Conservation (phyloP, 2,113 vertebrate species). For the Psilopogon haemacephalus region DNA sequence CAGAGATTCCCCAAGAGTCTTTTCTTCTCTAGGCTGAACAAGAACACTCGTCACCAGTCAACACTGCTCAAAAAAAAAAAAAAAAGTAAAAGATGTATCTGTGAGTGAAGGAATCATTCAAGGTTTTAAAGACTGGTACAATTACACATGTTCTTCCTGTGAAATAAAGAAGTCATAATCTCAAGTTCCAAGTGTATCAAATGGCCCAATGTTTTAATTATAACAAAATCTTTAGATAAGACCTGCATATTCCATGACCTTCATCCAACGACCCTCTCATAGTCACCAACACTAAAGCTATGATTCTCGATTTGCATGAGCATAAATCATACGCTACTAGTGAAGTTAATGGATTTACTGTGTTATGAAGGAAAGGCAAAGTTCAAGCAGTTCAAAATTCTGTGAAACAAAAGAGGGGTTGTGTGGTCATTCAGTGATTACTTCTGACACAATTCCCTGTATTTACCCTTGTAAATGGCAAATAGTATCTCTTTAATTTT, state of each 20-base stretch:
- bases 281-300: not conserved
- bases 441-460: not conserved
- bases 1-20: too few species aligned
- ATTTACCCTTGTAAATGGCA: slow-evolving; percentile 35
- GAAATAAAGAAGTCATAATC: not conserved
- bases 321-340: not conserved
- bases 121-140: not conserved
- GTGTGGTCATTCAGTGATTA: not conserved
- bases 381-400: not conserved
- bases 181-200: not conserved
- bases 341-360: not conserved
- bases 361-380: not conserved
- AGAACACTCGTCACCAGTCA: not conserved
- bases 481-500: slow-evolving; percentile 46
- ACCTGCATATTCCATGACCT: not conserved
- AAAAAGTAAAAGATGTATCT: not conserved
- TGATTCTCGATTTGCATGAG: rapidly evolving
- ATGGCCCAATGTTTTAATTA: not conserved
- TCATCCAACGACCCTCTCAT: not conserved
- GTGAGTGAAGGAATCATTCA: not conserved
- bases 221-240: not conserved
- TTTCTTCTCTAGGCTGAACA: too few species aligned
- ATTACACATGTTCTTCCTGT: not conserved
- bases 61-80: not conserved
- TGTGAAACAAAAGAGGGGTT: not conserved